Evolutionary conservation across 2,113 vertebrate genomes (phyloP).

Genomic region (Chionomys nivalis): DNA sequence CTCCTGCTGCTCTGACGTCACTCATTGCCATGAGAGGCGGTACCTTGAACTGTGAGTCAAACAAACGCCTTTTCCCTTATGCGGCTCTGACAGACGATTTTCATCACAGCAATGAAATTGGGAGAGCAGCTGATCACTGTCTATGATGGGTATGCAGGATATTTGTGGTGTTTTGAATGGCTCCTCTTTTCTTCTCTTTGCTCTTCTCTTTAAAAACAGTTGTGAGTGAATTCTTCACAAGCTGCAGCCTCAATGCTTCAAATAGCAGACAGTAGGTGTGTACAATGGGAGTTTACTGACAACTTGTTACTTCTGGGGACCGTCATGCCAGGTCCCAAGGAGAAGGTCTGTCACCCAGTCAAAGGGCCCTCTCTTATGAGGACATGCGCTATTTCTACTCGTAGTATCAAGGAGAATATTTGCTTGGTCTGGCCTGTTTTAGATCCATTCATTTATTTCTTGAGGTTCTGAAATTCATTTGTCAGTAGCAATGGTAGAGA

Average conservation of each 20-base stretch:
- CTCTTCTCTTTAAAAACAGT: neutral
- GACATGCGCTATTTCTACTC: neutral
- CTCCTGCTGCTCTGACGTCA: neutral
- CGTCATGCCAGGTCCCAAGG: neutral
- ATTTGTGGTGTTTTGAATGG: neutral
- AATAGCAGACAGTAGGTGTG: neutral
- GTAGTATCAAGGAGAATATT: neutral
- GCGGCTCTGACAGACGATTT: neutral
- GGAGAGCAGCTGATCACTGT: neutral
- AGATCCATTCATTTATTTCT: neutral
- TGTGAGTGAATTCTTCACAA: neutral
- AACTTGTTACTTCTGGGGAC: neutral
- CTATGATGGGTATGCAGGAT: neutral
- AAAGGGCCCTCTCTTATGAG: neutral
- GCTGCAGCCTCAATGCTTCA: neutral
- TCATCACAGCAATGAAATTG: neutral
- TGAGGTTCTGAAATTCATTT: slow-evolving; percentile 33
- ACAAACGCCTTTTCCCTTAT: neutral
- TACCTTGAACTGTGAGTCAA: neutral
- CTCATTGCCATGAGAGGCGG: neutral
- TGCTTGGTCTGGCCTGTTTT: neutral
- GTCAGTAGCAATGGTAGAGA: neutral
- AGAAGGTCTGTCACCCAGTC: neutral
- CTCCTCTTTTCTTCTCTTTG: neutral
- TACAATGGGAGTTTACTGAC: neutral